A percentile compares a stretch with the other conserved stretches of the same genome.
Evolutionary conservation across 2,888 invertebrate genomes (phyloP).

Genomic region (Scaptomyza tumidula): DNA sequence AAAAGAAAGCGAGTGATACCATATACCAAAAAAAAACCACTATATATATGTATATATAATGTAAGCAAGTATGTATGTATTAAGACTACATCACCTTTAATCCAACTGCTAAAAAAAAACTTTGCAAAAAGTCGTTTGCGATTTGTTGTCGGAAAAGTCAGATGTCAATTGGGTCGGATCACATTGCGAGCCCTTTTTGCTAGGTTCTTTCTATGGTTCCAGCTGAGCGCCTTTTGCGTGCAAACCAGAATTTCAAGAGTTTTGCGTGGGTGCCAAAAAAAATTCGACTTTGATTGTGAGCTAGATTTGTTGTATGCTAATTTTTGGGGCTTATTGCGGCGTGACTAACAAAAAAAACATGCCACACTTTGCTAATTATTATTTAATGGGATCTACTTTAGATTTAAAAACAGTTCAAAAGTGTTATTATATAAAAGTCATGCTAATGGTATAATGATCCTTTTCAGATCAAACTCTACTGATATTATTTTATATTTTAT

Average conservation of each 20-base stretch:
- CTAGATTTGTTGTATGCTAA: conserved; percentile 13
- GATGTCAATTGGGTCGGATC: conserved; percentile 42
- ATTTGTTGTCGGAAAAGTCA: conserved; percentile 42
- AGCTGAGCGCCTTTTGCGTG: conserved; percentile 48
- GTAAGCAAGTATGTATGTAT: background rate
- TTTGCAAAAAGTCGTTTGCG: conserved; percentile 23
- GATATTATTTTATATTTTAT: too few species aligned
- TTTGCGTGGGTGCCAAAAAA: conserved; percentile 33
- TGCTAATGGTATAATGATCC: background rate
- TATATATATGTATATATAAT: background rate
- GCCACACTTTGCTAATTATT: background rate
- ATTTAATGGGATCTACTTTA: conserved; percentile 8
- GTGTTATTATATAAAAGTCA: background rate
- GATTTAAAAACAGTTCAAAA: conserved; percentile 1
- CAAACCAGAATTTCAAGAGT: conserved; percentile 17
- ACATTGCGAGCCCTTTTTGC: conserved; percentile 2
- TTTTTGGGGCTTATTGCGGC: background rate
- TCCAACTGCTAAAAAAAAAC: background rate
- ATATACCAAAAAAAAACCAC: background rate
- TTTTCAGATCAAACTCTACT: too few species aligned
- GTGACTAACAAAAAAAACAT: background rate
- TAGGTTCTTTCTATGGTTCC: conserved; percentile 40
- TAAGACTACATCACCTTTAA: conserved; percentile 13
- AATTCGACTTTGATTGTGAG: conserved; percentile 22
- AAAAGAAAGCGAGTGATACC: conserved; percentile 58